Evolutionary conservation across 2,888 invertebrate species (phyloP).

Genomic region (Tetranychus piercei): DNA sequence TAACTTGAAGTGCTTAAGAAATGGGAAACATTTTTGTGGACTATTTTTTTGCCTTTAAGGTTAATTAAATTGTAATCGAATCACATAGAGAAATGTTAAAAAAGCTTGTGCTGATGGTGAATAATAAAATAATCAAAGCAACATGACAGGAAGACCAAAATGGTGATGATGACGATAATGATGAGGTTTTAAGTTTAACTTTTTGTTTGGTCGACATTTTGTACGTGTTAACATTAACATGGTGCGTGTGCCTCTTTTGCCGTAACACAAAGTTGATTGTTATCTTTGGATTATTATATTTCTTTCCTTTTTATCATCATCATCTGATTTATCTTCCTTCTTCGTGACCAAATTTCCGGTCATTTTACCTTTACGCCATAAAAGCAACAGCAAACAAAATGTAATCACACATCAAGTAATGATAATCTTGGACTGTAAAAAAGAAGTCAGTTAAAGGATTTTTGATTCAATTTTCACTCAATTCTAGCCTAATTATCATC

Average conservation of each 20-base stretch:
- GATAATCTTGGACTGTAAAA: too few species aligned
- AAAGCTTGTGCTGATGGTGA: too few species aligned
- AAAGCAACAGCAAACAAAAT: neutral
- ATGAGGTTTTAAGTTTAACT: neutral
- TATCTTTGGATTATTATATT: neutral
- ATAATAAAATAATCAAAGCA: too few species aligned
- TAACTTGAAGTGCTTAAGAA: too few species aligned
- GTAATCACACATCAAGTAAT: too few species aligned
- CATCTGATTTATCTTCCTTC: neutral
- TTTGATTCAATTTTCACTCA: neutral
- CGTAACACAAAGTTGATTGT: neutral
- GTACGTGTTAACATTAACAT: neutral
- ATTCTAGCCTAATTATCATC: neutral
- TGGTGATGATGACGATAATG: too few species aligned
- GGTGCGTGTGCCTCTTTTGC: neutral
- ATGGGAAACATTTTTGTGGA: too few species aligned
- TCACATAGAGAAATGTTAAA: too few species aligned
- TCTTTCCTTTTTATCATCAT: neutral
- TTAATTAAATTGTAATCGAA: too few species aligned
- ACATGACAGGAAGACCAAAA: too few species aligned
- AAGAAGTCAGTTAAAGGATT: neutral
- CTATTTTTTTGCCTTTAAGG: too few species aligned
- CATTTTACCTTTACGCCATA: neutral
- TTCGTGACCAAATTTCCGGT: neutral
- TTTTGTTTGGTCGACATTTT: neutral